Conservation (phyloP, 23 tunicate genomes). For the Corella eumyota region DNA sequence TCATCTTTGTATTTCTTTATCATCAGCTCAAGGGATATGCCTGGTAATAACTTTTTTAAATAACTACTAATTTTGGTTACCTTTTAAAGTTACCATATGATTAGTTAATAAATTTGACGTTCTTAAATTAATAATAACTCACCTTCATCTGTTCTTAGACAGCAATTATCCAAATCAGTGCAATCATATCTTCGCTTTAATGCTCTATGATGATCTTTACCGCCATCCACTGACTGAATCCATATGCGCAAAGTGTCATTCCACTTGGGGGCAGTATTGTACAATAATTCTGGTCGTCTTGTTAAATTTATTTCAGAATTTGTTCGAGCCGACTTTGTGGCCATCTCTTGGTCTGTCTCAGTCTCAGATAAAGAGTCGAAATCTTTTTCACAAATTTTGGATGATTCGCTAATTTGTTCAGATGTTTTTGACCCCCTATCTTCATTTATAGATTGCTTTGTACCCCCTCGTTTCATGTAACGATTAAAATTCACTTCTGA, state of each 20-base stretch:
- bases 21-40: neutral
- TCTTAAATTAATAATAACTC: too few relatives aligned
- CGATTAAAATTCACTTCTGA: too few relatives aligned
- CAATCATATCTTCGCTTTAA: slow-evolving; percentile 36
- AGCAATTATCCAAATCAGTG: slow-evolving; percentile 17
- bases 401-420: neutral
- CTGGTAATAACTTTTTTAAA: too few relatives aligned
- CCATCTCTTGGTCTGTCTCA: slow-evolving; percentile 68
- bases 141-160: slow-evolving; percentile 9
- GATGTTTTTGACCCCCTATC: too few relatives aligned
- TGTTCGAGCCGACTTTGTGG: slow-evolving; percentile 44
- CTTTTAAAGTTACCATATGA: too few relatives aligned
- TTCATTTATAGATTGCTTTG: too few relatives aligned
- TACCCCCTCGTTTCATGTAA: too few relatives aligned
- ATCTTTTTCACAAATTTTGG: neutral
- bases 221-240: slow-evolving; percentile 53
- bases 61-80: neutral
- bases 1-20: slow-evolving; percentile 15
- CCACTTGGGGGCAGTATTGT: slow-evolving; percentile 76
- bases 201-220: slow-evolving; percentile 32
- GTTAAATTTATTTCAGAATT: slow-evolving; percentile 44
- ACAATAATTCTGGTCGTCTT: slow-evolving; percentile 29
- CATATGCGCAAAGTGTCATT: slow-evolving; percentile 44
- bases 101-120: too few relatives aligned
- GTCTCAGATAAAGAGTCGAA: slow-evolving; percentile 65